These are phyloP conservation scores for Mustelus asterias DNA, from an alignment of 2,113 vertebrate species.

Conservation along the genomic window DNA sequence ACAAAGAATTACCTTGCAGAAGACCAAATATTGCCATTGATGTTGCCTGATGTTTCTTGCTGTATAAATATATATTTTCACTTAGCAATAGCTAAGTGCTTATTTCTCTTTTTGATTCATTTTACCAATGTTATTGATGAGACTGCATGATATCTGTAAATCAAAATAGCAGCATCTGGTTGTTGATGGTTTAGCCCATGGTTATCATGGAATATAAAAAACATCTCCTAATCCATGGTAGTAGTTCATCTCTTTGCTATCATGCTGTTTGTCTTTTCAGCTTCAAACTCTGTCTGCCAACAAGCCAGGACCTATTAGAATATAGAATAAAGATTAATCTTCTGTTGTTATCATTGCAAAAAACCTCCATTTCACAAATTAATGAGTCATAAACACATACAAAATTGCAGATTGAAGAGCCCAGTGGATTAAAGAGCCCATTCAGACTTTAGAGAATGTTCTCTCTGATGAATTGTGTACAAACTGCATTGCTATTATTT, in stretches of 20 bases:
- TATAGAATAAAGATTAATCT: background rate
- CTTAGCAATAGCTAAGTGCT: background rate
- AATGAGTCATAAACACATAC: background rate
- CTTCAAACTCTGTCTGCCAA: background rate
- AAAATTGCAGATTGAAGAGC: background rate
- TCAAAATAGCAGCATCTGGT: background rate
- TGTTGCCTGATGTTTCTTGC: background rate
- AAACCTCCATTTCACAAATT: background rate
- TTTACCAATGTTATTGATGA: background rate
- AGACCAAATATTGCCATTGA: background rate
- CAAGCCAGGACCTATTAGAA: slow-evolving; percentile 11
- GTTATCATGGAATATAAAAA: background rate
- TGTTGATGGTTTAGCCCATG: background rate
- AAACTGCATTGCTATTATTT: background rate
- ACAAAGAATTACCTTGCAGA: background rate
- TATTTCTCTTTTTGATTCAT: background rate
- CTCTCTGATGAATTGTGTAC: background rate
- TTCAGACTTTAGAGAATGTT: background rate
- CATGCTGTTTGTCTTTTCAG: background rate
- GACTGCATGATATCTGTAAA: background rate
- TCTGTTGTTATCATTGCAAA: slow-evolving; percentile 7
- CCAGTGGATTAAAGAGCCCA: background rate
- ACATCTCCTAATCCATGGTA: background rate
- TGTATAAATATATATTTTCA: background rate
- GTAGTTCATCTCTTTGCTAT: background rate